Percentiles rank a stretch among this genome's conserved stretches.
These are phyloP conservation scores for Asobara japonica DNA, from an alignment of 1,140 invertebrate species.

Conservation along the genomic window DNA sequence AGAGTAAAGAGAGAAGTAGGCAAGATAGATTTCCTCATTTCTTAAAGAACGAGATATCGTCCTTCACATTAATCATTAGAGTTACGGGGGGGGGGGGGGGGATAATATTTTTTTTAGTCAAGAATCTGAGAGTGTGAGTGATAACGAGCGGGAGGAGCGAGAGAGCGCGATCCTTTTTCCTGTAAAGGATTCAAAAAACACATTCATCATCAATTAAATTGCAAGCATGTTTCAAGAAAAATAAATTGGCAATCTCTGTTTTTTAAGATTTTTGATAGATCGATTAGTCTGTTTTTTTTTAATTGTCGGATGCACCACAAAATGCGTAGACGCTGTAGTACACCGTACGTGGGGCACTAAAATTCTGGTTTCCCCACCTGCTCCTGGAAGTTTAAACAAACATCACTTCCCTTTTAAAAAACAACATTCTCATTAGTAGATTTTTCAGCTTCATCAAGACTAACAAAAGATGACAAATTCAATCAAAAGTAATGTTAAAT, in stretches of 20 bases:
- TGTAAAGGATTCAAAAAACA: conserved; percentile 68
- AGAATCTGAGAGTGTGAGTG: conserved; percentile 29
- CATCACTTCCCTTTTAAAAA: conserved; percentile 68
- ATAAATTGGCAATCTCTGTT: conserved; percentile 5
- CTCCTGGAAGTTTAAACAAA: conserved; percentile 69
- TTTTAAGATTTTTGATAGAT: not conserved
- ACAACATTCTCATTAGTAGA: conserved; percentile 61
- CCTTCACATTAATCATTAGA: not conserved
- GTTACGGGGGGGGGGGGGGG: not conserved
- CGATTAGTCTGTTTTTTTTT: conserved; percentile 14
- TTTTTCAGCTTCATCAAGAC: conserved; percentile 25
- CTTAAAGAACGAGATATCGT: not conserved
- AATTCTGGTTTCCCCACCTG: conserved; percentile 67
- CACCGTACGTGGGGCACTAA: conserved; percentile 66
- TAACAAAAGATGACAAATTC: not conserved
- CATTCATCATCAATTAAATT: conserved; percentile 65
- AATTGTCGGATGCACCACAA: conserved; percentile 65
- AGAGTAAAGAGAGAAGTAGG: not conserved
- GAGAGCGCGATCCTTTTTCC: conserved; percentile 64
- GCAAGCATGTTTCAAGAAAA: conserved; percentile 65
- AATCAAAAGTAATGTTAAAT: conserved; percentile 4
- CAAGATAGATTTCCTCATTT: not conserved
- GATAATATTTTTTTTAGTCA: too few species aligned
- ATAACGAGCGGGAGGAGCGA: conserved; percentile 50
- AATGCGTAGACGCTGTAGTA: conserved; percentile 65